phyloP scores from a whole-genome alignment of 2,888 invertebrate species.

The Strigamia maritima region DNA sequence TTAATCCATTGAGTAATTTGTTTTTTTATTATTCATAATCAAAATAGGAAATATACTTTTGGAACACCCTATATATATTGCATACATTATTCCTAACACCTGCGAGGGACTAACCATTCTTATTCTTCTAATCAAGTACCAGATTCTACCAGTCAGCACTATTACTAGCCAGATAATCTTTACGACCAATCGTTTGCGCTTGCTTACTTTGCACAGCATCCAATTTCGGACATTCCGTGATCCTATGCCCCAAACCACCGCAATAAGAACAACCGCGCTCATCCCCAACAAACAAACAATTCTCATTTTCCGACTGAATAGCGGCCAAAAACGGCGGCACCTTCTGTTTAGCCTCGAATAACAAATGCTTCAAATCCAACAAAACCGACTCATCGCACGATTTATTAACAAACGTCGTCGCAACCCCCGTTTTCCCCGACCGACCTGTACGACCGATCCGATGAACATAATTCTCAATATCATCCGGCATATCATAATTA shows the following conservation, averaged over 20 bases:
- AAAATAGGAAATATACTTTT: no score
- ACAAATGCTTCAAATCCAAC: slow-evolving; percentile 87
- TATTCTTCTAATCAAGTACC: no score
- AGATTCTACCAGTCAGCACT: slow-evolving; percentile 74
- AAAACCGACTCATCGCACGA: slow-evolving; percentile 85
- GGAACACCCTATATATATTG: no score
- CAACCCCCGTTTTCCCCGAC: slow-evolving; percentile 82
- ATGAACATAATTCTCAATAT: slow-evolving; percentile 95
- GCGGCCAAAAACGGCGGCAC: slow-evolving; percentile 89
- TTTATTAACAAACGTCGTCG: slow-evolving; percentile 95
- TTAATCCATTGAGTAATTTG: no score
- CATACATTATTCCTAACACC: no score
- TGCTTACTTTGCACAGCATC: slow-evolving; percentile 97
- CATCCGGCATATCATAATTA: slow-evolving; percentile 99
- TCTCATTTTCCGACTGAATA: slow-evolving; percentile 84
- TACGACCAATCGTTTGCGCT: slow-evolving; percentile 87
- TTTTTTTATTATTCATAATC: no score
- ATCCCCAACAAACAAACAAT: slow-evolving; percentile 78
- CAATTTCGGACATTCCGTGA: slow-evolving; percentile 98
- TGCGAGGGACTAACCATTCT: no score
- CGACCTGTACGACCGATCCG: slow-evolving; percentile 87
- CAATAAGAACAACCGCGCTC: slow-evolving; percentile 98
- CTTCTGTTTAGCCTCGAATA: slow-evolving; percentile 90
- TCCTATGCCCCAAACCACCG: slow-evolving; percentile 96
- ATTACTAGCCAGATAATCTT: slow-evolving; percentile 88